A percentile compares a stretch with the other conserved stretches of the same genome.
phyloP scores from a whole-genome alignment of 2,113 vertebrate genomes.

The Sapayoa aenigma region DNA sequence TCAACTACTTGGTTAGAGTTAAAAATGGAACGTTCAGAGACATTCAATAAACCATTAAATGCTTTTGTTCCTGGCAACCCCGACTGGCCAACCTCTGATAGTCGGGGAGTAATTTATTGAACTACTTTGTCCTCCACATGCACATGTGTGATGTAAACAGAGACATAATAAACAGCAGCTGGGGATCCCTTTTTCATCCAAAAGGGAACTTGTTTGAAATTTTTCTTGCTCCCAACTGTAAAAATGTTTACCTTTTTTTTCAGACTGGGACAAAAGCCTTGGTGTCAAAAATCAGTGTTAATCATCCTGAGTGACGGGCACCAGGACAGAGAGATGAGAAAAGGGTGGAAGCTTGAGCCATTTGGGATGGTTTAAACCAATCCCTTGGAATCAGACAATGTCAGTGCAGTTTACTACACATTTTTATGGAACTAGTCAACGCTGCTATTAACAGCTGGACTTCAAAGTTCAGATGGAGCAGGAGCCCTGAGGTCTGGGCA shows the following conservation, averaged over 20 bases:
- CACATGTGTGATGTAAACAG: constrained; percentile 64
- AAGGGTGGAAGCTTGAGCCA: neutral
- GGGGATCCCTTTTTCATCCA: constrained; percentile 49
- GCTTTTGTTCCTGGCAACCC: constrained; percentile 30
- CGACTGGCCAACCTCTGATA: neutral
- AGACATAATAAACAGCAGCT: constrained; percentile 70
- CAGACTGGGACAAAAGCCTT: neutral
- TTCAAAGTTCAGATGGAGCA: constrained; percentile 50
- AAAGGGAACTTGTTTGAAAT: constrained; percentile 29
- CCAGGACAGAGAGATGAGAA: neutral
- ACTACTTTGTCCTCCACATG: constrained; percentile 54
- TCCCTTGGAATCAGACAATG: constrained; percentile 16
- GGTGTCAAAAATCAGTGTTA: neutral
- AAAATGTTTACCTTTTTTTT: constrained; percentile 54
- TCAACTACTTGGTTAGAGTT: neutral
- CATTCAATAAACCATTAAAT: constrained; percentile 40
- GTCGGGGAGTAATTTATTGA: constrained; percentile 53
- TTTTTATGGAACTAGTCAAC: constrained; percentile 33
- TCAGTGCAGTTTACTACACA: constrained; percentile 3
- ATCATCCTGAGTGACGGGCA: neutral
- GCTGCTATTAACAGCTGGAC: constrained; percentile 61
- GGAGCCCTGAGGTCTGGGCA: constrained; percentile 48
- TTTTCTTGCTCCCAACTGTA: constrained; percentile 63
- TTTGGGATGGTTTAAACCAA: neutral
- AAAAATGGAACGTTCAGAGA: constrained; percentile 28